Conservation (phyloP, 2,113 vertebrate species). For the Myxocyprinus asiaticus region DNA sequence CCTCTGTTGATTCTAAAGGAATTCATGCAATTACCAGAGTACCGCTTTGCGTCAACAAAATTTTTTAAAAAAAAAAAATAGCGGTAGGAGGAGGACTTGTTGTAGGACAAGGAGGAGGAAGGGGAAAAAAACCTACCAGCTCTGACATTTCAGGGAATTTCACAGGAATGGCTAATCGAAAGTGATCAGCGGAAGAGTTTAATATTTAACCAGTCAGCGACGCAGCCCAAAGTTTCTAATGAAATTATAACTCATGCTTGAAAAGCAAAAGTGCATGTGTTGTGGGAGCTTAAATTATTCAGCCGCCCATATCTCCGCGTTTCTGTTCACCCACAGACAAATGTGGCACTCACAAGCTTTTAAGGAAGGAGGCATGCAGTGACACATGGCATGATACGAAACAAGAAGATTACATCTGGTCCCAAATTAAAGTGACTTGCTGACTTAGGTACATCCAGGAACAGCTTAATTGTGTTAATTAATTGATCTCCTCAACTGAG, state of each 20-base stretch:
- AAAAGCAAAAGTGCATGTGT: conserved; percentile 99
- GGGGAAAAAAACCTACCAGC: conserved; percentile 71
- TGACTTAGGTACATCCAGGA: conserved; percentile 56
- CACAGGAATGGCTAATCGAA: conserved; percentile 94
- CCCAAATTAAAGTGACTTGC: conserved; percentile 72
- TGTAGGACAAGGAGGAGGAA: conserved; percentile 61
- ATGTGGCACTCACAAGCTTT: conserved; percentile 89
- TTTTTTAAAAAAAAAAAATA: conserved; percentile 53
- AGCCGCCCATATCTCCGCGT: conserved; percentile 92
- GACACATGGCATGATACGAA: conserved; percentile 67
- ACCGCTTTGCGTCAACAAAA: conserved; percentile 84
- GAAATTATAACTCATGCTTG: conserved; percentile 99
- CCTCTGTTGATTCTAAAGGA: conserved; percentile 90
- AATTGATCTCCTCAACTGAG: conserved; percentile 69
- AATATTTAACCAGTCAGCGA: conserved; percentile 98
- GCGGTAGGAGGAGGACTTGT: conserved; percentile 50
- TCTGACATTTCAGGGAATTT: conserved; percentile 99
- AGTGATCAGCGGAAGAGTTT: conserved; percentile 99
- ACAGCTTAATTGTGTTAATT: conserved; percentile 64
- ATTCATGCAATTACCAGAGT: conserved; percentile 86
- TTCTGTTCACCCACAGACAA: conserved; percentile 97
- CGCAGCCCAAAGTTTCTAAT: conserved; percentile 99
- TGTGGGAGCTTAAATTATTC: conserved; percentile 99
- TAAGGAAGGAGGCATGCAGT: conserved; percentile 67
- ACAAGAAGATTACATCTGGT: conserved; percentile 70